Evolutionary conservation across 2,888 invertebrate species (phyloP).

Genomic region (Dendrolimus pini): DNA sequence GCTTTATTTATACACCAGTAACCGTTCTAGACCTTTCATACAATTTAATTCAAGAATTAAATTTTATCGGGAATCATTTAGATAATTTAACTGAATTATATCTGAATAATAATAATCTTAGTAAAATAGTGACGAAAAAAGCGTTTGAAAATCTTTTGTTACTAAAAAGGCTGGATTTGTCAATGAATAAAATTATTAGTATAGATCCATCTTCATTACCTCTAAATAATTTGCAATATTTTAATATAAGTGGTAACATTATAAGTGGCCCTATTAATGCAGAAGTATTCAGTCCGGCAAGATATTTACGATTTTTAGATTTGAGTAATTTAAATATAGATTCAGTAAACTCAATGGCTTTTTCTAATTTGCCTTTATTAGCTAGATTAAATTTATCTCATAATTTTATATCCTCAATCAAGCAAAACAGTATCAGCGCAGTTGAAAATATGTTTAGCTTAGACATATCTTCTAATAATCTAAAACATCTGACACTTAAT

Average conservation of each 20-base stretch:
- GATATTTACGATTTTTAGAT: slow-evolving; percentile 44
- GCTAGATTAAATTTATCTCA: slow-evolving; percentile 49
- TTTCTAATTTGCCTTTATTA: slow-evolving; percentile 44
- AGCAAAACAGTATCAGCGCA: slow-evolving; percentile 39
- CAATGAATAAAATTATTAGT: slow-evolving; percentile 39
- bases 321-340: slow-evolving; percentile 42
- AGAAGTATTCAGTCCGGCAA: slow-evolving; percentile 47
- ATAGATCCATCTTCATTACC: slow-evolving; percentile 46
- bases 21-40: slow-evolving; percentile 43
- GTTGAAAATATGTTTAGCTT: slow-evolving; percentile 49
- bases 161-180: slow-evolving; percentile 44
- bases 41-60: slow-evolving; percentile 35
- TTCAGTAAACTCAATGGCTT: slow-evolving; percentile 38
- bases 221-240: slow-evolving; percentile 44
- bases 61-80: slow-evolving; percentile 35
- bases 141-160: slow-evolving; percentile 35
- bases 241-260: slow-evolving; percentile 38
- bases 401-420: slow-evolving; percentile 40
- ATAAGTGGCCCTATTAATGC: slow-evolving; percentile 33
- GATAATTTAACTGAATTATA: slow-evolving; percentile 38
- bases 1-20: slow-evolving; percentile 33
- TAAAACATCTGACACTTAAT: slow-evolving; percentile 31
- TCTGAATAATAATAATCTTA: slow-evolving; percentile 42
- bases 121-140: slow-evolving; percentile 19
- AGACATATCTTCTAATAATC: slow-evolving; percentile 48